Conservation (phyloP, 2,888 invertebrate genomes). For the Graphium colonna region DNA sequence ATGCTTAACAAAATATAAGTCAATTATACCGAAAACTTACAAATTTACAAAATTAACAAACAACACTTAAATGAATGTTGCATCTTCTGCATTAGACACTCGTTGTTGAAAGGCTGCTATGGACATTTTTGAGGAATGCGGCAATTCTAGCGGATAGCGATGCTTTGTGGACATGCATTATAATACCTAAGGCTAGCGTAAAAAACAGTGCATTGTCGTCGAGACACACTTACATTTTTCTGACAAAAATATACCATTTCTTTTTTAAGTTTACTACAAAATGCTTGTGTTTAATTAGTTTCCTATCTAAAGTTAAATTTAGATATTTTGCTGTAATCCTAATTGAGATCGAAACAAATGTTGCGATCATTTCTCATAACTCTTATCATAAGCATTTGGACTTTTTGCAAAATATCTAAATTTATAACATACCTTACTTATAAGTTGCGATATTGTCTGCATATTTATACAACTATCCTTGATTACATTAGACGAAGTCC, state of each 20-base stretch:
- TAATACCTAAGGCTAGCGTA: constrained; percentile 51
- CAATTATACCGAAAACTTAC: not conserved
- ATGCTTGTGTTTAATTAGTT: constrained; percentile 55
- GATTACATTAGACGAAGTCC: constrained; percentile 25
- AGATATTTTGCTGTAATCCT: constrained; percentile 32
- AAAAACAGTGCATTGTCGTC: constrained; percentile 51
- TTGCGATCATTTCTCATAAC: not conserved
- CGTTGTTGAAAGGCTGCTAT: constrained; percentile 14
- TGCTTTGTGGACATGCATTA: constrained; percentile 30
- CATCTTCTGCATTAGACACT: not conserved
- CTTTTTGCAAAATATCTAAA: constrained; percentile 35
- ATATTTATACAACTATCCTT: constrained; percentile 51
- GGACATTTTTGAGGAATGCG: not conserved
- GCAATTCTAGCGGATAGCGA: constrained; percentile 18
- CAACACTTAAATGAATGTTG: not conserved
- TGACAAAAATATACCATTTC: constrained; percentile 67
- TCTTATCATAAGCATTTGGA: not conserved
- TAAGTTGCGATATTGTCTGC: constrained; percentile 69
- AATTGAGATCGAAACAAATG: not conserved
- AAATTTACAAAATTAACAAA: not conserved
- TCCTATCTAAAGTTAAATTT: constrained; percentile 57
- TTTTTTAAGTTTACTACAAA: constrained; percentile 52
- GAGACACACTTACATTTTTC: constrained; percentile 45
- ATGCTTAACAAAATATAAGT: no score
- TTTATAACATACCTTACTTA: constrained; percentile 37